Evolutionary conservation across 1,140 invertebrate genomes (phyloP), one percentile per base, ranked within the genome.

Genomic region (Plectus sambesii): DNA sequence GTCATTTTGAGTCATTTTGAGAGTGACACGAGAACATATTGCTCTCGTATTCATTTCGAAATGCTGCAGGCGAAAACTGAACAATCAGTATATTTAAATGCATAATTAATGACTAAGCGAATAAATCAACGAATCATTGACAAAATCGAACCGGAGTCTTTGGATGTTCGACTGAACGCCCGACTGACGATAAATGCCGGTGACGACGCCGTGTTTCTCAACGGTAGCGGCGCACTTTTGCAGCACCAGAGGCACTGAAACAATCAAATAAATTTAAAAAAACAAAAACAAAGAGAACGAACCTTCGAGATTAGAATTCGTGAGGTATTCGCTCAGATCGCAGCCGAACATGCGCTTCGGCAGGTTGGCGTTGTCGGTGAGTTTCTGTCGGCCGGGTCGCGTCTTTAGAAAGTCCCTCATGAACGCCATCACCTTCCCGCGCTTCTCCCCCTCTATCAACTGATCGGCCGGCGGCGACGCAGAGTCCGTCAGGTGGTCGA

Each of bases 301-400:
- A 83, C 82, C 81, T 59, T 90, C 84, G 67, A 83, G 82, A n/a
- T 83, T 85, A 44, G 85, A 84, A 69, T 93, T 94, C 4, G 89
- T 75, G 42, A 94, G 74, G 73, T 94, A 87, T 72, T 94, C 88
- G 0, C 86, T 87, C 9, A 94, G 75, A 72, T 94, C 89, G 72
- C 87, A 92, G 25, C 87, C 87, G 72, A 94, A 94, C 1, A 96
- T n/a, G n/a, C n/a, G n/a, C n/a, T n/a, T n/a, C n/a, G n/a, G n/a
- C n/a, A n/a, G n/a, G n/a, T 33, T 33, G 30, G 30, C n/a, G 12
- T 33, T 33, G 30, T 33, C n/a, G 30, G 30, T 12, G 30, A n/a
- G 30, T 12, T 33, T 33, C 12, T 33, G 12, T 12, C n/a, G 30
- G 30, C n/a, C 30, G 30, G n/a, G n/a, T n/a, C n/a, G n/a, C n/a